Conservation (phyloP, 2,797 vertebrate species). For the Pyrocephalus nanus region DNA sequence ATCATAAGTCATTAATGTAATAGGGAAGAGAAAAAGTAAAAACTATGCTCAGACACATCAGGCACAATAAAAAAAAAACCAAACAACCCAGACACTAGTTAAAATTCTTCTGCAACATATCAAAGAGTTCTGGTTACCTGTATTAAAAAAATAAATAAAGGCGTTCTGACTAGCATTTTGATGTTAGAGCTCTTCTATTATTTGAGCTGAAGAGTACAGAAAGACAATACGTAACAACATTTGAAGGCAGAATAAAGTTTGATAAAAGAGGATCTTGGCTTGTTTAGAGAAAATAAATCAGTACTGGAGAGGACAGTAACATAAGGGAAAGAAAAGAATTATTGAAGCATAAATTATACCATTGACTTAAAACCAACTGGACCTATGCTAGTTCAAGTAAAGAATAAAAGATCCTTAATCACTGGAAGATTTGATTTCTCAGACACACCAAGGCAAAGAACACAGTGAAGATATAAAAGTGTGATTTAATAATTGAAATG, state of each 20-base stretch:
- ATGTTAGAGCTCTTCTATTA: background rate
- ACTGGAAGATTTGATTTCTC: background rate
- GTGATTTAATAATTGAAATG: background rate
- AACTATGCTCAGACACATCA: background rate
- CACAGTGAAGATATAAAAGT: background rate
- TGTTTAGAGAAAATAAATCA: conserved; percentile 39
- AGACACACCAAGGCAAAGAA: background rate
- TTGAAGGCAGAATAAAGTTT: conserved; percentile 17
- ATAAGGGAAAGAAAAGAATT: conserved; percentile 11
- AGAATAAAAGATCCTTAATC: conserved; percentile 1
- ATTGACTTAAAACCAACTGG: background rate
- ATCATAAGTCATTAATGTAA: background rate
- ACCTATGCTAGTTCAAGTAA: background rate
- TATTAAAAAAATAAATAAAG: background rate
- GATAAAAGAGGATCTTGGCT: conserved; percentile 2
- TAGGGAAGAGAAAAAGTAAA: background rate
- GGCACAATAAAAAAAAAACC: background rate
- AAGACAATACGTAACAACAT: background rate
- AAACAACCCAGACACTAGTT: background rate
- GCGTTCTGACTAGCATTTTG: background rate
- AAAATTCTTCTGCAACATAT: background rate
- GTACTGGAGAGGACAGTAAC: background rate
- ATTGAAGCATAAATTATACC: background rate
- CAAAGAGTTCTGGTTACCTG: background rate
- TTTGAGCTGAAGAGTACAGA: background rate